Conservation (phyloP, 2,888 invertebrate species). For the Tenthredo mesomela region DNA sequence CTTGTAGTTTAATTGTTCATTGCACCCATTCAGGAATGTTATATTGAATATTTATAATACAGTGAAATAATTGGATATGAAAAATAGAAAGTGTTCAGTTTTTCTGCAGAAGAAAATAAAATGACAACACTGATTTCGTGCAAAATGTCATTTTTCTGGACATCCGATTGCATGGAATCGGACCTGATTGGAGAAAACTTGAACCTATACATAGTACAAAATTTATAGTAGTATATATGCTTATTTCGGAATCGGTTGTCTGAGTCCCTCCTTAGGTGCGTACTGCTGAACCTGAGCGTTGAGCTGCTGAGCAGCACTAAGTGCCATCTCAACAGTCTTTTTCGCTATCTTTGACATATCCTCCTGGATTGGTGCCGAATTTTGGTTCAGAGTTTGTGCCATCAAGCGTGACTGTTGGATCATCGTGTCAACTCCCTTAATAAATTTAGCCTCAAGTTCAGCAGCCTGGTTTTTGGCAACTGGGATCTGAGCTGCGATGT, state of each 20-base stretch:
- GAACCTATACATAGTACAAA: neutral
- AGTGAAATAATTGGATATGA: neutral
- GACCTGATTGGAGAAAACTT: neutral
- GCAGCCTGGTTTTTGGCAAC: conserved; percentile 71
- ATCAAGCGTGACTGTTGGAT: conserved; percentile 71
- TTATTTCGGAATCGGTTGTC: too few species aligned
- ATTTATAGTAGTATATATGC: too few species aligned
- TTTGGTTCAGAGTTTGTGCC: conserved; percentile 67
- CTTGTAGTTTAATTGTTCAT: neutral
- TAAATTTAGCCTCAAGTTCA: conserved; percentile 69
- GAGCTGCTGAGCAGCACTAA: conserved; percentile 70
- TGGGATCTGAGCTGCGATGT: conserved; percentile 70
- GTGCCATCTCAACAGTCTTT: conserved; percentile 71
- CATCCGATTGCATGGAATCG: neutral
- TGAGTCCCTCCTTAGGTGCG: neutral
- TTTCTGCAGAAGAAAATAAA: neutral
- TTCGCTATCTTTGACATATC: conserved; percentile 71
- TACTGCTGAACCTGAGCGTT: conserved; percentile 69
- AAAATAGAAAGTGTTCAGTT: neutral
- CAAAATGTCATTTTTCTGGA: neutral
- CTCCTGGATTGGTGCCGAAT: conserved; percentile 71
- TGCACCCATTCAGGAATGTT: neutral
- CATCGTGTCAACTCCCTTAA: conserved; percentile 69
- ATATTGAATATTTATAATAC: neutral
- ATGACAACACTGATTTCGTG: neutral